Conservation (phyloP, 2,113 vertebrate species). For the Rhagologus leucostigma region DNA sequence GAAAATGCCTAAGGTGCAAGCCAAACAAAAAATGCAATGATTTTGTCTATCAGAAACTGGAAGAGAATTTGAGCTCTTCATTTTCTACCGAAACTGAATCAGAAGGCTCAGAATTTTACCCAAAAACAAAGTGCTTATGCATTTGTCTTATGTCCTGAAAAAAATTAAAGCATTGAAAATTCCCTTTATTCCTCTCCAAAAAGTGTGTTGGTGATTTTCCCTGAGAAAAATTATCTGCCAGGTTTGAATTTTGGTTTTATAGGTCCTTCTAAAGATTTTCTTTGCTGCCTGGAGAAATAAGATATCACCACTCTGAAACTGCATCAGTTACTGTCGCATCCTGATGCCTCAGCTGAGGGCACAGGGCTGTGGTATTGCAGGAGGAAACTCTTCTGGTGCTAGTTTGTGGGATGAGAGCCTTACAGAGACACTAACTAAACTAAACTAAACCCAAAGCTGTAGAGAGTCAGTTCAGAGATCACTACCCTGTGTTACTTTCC, state of each 20-base stretch:
- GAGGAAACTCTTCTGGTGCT: background rate
- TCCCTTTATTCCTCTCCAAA: background rate
- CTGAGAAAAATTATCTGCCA: background rate
- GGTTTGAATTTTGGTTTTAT: background rate
- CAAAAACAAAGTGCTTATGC: background rate
- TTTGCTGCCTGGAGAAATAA: background rate
- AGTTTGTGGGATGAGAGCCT: background rate
- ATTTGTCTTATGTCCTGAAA: background rate
- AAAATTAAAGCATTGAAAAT: background rate
- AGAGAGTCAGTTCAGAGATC: background rate
- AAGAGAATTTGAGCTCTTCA: background rate
- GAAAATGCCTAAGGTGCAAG: background rate
- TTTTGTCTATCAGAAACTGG: background rate
- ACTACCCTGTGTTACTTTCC: accelerated
- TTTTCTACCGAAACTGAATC: background rate
- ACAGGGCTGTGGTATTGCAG: background rate
- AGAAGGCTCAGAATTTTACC: background rate
- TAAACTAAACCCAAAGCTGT: background rate
- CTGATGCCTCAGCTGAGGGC: background rate
- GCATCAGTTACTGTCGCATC: background rate
- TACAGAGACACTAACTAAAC: accelerated
- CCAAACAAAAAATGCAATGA: background rate
- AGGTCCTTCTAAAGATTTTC: background rate
- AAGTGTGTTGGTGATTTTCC: accelerated
- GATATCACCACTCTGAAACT: background rate